Base-by-base conservation (phyloP, 1,140 invertebrate species). In the Saccostrea cuccullata region DNA sequence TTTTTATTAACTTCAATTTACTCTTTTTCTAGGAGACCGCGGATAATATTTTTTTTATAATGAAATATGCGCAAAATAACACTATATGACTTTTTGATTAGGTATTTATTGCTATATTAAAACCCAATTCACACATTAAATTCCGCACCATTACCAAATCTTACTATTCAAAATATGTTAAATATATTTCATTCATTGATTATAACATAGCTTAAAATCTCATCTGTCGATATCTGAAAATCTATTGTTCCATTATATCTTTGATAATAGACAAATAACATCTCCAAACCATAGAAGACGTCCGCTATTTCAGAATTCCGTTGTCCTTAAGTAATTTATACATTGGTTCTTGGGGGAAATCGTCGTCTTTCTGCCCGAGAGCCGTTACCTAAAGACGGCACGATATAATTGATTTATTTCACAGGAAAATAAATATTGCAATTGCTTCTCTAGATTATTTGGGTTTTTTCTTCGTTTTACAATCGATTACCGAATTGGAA, bases 341-440 rank as follows among this genome's bases (percentile, higher is more conserved):
- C 6, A 77, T 26, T 36, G 23, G 23, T 26, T 77, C 70, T 77
- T 30, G 11, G 26, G 23, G 23, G 30, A 77, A 77, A 77, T 15
- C 15, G 70, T 77, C 70, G 30, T 77, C 26, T 36, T 13, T 30
- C 13, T 77, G 6, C 70, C 23, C 23, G 15, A 15, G 70, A 77
- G 70, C 26, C 15, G 70, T 77, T 77, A 77, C 70, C 70, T 40
- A 36, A 40, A 77, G 70, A 36, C 26, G 26, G 70, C 70, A 77
- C 70, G 70, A 36, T 30, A 36, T 77, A 77, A 77, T 77, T 77
- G 70, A 77, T 77, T 77, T 77, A 77, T 77, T 77, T 26, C 30
- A 12, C 70, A 77, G 30, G 70, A 77, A 77, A 77, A 77, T 77
- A 77, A 77, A 77, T 77, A 77, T 77, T 77, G 70, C 70, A 77